phyloP scores from a whole-genome alignment of 2,888 invertebrate genomes.

The Drosophila algonquin region DNA sequence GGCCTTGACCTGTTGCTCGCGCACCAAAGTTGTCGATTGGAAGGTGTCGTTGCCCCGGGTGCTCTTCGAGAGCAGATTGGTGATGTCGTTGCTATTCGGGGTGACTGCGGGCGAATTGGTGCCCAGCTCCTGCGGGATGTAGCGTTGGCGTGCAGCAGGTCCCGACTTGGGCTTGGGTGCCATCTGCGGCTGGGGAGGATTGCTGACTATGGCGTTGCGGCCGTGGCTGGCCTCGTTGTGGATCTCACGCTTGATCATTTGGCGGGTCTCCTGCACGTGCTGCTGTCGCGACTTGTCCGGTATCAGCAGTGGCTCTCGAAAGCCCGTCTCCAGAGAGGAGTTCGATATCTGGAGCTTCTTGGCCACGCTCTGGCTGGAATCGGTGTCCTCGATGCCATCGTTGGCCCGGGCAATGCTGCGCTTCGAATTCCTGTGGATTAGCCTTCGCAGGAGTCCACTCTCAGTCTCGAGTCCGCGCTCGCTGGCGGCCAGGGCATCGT shows the following conservation, averaged over 20 bases:
- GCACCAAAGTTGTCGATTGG: conserved; percentile 81
- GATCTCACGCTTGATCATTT: conserved; percentile 84
- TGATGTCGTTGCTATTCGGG: conserved; percentile 47
- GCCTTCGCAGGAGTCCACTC: conserved; percentile 87
- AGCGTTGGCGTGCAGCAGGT: conserved; percentile 85
- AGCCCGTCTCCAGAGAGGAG: conserved; percentile 60
- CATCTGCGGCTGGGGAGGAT: conserved; percentile 54
- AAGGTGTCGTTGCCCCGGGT: conserved; percentile 75
- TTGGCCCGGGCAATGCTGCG: conserved; percentile 87
- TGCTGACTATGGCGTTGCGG: conserved; percentile 80
- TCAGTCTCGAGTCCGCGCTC: conserved; percentile 82
- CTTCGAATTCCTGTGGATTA: conserved; percentile 89
- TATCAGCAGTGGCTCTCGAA: conserved; percentile 47
- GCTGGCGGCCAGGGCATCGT: conserved; percentile 44
- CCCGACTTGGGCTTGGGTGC: conserved; percentile 83
- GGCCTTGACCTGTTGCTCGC: conserved; percentile 69
- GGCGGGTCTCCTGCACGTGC: conserved; percentile 77
- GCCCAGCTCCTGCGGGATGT: conserved; percentile 85
- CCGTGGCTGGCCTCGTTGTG: conserved; percentile 85
- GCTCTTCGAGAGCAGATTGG: conserved; percentile 64
- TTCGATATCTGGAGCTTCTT: conserved; percentile 77
- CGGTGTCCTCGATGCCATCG: conserved; percentile 72
- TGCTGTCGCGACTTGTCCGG: conserved; percentile 71
- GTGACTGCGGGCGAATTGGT: conserved; percentile 41
- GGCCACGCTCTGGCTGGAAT: conserved; percentile 76